Conservation (phyloP, 2,113 vertebrate genomes). For the Agapornis roseicollis region DNA sequence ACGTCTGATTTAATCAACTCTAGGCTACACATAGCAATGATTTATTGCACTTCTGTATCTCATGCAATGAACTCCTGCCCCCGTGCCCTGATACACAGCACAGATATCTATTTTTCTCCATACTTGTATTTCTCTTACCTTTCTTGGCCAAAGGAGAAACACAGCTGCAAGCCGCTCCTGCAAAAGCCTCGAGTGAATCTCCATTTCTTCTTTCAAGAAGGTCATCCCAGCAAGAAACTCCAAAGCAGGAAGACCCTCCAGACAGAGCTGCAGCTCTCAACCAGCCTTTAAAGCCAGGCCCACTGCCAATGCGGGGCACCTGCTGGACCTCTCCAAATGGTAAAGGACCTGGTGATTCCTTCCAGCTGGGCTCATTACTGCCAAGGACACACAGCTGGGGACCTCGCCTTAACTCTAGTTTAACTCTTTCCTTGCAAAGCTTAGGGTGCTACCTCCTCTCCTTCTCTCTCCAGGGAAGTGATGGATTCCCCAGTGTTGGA, state of each 20-base stretch:
- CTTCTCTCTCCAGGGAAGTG: background rate
- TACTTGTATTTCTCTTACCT: background rate
- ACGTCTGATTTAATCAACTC: background rate
- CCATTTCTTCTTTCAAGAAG: background rate
- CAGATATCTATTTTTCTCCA: rapidly evolving
- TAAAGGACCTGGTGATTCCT: background rate
- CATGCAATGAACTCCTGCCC: rapidly evolving
- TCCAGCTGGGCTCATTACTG: background rate
- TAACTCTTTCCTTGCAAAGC: background rate
- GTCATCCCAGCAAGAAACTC: rapidly evolving
- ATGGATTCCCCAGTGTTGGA: background rate
- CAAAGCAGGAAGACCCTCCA: rapidly evolving
- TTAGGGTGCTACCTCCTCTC: background rate
- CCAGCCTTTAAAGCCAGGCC: rapidly evolving
- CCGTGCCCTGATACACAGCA: rapidly evolving
- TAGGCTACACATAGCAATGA: rapidly evolving
- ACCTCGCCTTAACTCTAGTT: rapidly evolving
- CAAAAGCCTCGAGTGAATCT: rapidly evolving
- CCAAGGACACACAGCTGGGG: background rate
- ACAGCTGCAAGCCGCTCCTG: background rate
- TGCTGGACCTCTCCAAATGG: background rate
- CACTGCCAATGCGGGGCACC: background rate
- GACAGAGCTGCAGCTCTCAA: rapidly evolving
- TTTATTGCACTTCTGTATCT: background rate
- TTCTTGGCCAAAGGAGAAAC: rapidly evolving